Base-by-base conservation (phyloP, 2,888 invertebrate genomes). In the Neria commutata region DNA sequence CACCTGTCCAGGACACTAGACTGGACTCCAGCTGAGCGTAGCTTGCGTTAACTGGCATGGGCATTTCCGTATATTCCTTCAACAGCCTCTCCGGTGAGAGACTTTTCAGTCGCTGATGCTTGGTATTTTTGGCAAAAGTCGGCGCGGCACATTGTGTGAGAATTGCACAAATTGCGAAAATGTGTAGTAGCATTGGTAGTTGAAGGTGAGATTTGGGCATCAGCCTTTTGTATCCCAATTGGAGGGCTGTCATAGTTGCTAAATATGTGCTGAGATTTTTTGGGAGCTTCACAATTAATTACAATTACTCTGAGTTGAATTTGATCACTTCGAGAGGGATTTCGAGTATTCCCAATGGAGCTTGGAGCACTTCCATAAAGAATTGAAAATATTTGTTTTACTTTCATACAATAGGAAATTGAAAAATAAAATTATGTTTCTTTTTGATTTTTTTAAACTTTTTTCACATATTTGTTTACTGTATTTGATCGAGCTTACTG, bases 1-100 rank as follows among this genome's bases (percentile, higher is more conserved):
- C 66, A 19, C 78, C 76, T 11, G 78, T 69, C 78, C 78, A 76
- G 54, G 75, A 76, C 37, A 72, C 72, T 21, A 76, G 68, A 61
- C 60, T 74, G 52, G 69, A 65, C 51, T 69, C 69, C 21, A 74
- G 62, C 54, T 74, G 70, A 26, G 47, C 16, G 5, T 58, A 58
- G 56, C 67, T 63, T 10, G 37, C 23, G 21, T 60, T 66, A 10
- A 56, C 56, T 21, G 72, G 67, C 16, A 67, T 33, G 6, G 54
- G 29, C 2, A 56, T 34, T 6, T 60, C 55, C n/a, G 64, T 56
- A 46, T 67, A 73, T 16, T 72, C 72, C 57, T 66, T 67, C 0
- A 75, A 65, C 54, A 74, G 52, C 54, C 69, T 66, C 10, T 66
- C 73, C 3, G 71, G 68, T 5, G 74, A 72, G 4, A 67, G 52